A percentile compares a stretch with the other conserved stretches of the same genome.
phyloP scores from a whole-genome alignment of 2,113 vertebrate genomes.

The Saguinus imperator region DNA sequence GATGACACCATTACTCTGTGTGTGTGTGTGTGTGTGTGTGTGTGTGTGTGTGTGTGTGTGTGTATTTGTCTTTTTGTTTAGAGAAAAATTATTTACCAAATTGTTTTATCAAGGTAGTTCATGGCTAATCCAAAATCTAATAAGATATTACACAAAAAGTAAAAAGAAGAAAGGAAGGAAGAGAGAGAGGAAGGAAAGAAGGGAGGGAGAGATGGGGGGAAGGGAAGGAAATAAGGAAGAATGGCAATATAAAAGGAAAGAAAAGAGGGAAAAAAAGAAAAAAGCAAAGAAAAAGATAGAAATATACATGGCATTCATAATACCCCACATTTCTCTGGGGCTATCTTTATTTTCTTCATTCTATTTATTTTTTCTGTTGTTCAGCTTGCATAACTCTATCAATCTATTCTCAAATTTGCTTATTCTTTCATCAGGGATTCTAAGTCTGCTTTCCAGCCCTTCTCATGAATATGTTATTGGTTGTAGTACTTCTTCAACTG shows the following conservation, averaged over 20 bases:
- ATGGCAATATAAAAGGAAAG: no score
- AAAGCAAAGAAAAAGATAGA: not conserved
- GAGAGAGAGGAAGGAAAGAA: no score
- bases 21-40: no score
- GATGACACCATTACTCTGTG: no score
- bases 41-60: not conserved
- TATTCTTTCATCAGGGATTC: not conserved
- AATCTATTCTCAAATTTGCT: not conserved
- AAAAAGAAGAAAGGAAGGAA: not conserved
- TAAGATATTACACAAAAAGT: not conserved
- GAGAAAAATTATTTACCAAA: not conserved
- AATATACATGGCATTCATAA: not conserved
- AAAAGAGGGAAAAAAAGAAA: not conserved
- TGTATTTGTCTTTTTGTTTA: not conserved
- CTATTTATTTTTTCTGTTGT: not conserved
- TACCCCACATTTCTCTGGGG: not conserved
- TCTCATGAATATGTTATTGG: not conserved
- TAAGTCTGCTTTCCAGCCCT: no score
- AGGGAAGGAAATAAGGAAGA: not conserved
- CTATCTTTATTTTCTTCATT: not conserved
- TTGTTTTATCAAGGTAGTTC: not conserved
- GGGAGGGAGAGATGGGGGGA: not conserved
- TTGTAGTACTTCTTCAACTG: not conserved
- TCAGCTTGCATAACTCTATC: not conserved
- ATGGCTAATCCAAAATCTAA: not conserved